Conservation (phyloP, 2,797 vertebrate genomes). For the Sciaenops ocellatus region DNA sequence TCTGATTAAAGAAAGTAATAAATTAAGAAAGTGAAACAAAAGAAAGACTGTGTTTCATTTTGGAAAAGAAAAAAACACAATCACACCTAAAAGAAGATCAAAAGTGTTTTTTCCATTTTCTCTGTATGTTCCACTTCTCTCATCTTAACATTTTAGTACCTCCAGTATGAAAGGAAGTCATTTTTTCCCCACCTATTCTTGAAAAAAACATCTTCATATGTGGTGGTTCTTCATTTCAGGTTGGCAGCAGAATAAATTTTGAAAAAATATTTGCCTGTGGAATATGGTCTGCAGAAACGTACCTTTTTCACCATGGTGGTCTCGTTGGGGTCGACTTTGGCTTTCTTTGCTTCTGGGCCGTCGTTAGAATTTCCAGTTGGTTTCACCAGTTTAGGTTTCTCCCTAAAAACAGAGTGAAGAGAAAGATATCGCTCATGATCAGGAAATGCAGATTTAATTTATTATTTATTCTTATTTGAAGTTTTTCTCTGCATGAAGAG, state of each 20-base stretch:
- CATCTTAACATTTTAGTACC: not conserved
- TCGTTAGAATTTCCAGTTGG: conserved; percentile 81
- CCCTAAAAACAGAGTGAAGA: conserved; percentile 77
- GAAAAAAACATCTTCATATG: not conserved
- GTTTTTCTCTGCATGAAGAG: too few relatives aligned
- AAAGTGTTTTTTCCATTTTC: not conserved
- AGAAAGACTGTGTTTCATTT: too few relatives aligned
- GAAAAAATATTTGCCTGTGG: not conserved
- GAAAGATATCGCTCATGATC: not conserved
- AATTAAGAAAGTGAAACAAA: too few relatives aligned
- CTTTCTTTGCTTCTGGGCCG: conserved; percentile 91
- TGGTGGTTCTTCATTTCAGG: not conserved
- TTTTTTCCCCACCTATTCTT: not conserved
- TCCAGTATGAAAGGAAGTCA: not conserved
- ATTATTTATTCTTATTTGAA: not conserved
- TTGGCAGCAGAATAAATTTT: not conserved
- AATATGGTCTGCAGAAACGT: not conserved
- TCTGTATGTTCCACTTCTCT: not conserved
- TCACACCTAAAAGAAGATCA: too few relatives aligned
- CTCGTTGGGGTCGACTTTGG: conserved; percentile 89
- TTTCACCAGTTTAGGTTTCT: conserved; percentile 91
- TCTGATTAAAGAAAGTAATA: too few relatives aligned
- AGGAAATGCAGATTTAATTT: too few relatives aligned
- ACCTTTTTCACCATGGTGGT: conserved; percentile 96
- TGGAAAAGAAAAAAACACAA: too few relatives aligned